Evolutionary conservation across 2,797 vertebrate genomes (phyloP).

Genomic region (Microtus agrestis): DNA sequence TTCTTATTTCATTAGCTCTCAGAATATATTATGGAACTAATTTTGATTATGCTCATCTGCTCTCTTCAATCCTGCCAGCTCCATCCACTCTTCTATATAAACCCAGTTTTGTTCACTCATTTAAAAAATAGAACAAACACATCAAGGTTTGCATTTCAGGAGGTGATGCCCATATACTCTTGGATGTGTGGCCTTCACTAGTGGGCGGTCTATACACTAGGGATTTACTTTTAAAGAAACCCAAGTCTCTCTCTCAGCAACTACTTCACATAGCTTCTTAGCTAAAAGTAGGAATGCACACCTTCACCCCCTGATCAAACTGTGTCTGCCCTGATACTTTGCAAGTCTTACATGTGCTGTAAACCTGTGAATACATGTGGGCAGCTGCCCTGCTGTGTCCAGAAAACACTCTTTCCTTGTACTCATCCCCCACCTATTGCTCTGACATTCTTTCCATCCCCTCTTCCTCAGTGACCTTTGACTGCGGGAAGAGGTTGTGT

Average conservation of each 20-base stretch:
- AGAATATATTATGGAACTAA: no score
- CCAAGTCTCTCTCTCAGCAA: background rate
- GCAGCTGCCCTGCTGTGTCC: background rate
- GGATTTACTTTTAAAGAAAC: no score
- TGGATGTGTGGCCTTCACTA: fast-evolving
- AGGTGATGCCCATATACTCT: background rate
- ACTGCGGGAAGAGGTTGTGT: background rate
- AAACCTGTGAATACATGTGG: background rate
- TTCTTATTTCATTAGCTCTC: no score
- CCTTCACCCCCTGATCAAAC: background rate
- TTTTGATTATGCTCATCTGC: no score
- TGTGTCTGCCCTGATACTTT: background rate
- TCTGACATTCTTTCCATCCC: fast-evolving
- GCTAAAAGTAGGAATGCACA: background rate
- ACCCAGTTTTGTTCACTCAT: background rate
- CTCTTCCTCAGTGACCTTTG: background rate
- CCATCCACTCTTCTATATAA: no score
- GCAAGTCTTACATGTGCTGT: no score
- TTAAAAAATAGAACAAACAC: background rate
- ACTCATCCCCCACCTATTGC: background rate
- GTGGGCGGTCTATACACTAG: no score
- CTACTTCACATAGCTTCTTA: background rate
- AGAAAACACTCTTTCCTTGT: background rate
- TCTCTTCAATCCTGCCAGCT: no score
- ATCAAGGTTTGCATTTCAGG: background rate